Evolutionary conservation across 2,113 vertebrate species (phyloP), one percentile per base, ranked within the genome.

Genomic region (Ellobius talpinus): DNA sequence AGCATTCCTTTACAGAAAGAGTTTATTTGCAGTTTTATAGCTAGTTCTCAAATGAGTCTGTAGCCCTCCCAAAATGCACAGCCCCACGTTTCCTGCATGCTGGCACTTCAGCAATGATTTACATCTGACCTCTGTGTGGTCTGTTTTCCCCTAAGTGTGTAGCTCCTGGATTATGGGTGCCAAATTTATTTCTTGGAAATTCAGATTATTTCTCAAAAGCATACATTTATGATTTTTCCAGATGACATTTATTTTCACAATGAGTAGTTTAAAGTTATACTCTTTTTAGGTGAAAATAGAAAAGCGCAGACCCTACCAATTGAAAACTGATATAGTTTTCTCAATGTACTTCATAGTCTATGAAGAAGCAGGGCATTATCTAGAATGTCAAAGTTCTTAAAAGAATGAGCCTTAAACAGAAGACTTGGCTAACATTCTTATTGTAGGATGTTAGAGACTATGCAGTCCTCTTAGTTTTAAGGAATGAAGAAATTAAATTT

Each of bases 321-420:
- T 81, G 3, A 58, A 82, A 89, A 87, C 45, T 66, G 78, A 74
- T 0, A n/a, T 29, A 58, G 63, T 73, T 91, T 21, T 19, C 86
- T 24, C 50, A 92, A 21, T 76, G 7, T 12, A 78, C n/a, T 82
- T 95, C 52, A 73, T 47, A 31, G n/a, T 89, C 84, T 68, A 1
- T 93, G 47, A 87, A 81, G 3, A 78, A 93, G 29, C 24, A 7
- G 21, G 1, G 19, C 95, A 19, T 76, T 52, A 52, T 72, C 29
- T 55, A 93, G 33, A 45, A 5, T 90, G 70, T 79, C n/a, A 92
- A 65, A 94, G 79, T n/a, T 23, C 95, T 78, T 11, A 70, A 94
- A 97, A 78, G 45, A 96, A 86, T 86, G 29, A 63, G 7, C 87
- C 47, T 89, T 94, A 90, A 79, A 82, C 89, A 87, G n/a, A 74